Base-by-base conservation (phyloP, 2,797 vertebrate genomes). In the Loriculus beryllinus region DNA sequence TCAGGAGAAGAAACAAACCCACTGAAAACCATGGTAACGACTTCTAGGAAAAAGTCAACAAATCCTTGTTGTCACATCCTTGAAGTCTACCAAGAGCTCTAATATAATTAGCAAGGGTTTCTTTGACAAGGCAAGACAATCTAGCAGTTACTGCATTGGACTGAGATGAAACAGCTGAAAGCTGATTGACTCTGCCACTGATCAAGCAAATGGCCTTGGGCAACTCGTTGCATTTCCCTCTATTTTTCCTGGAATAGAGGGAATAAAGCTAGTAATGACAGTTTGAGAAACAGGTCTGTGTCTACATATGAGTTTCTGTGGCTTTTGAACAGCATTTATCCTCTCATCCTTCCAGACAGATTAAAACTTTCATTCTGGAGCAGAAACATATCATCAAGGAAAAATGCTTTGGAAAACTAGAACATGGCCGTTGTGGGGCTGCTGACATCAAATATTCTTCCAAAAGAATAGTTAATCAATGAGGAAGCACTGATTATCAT, bases 11-110 rank as follows among this genome's bases (percentile, higher is more conserved):
- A 80, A 91, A 74, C 48, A 77, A 91, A 83, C 56, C 45, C 51
- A 57, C 48, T 42, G 17, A 94, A 93, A 94, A 21, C 69, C 52
- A 85, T 52, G 37, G 82, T 71, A 96, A 94, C 62, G 56, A 74
- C 72, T 96, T 89, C 56, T 87, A 91, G 68, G 51, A 80, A 80
- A 88, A 19, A 87, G 39, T 91, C 72, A 95, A 95, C 82, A 94
- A 94, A 92, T 71, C 70, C 74, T 91, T 72, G 65, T 40, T 80
- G 62, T 92, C 88, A 82, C 90, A 82, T 31, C 52, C 69, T 31
- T 86, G 56, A 90, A 92, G 76, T 57, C 79, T 86, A 72, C 49
- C 82, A 95, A 86, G 47, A 90, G 28, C 74, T 62, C 59, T 70
- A 79, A 92, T 10, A 39, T 43, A 93, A 90, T 90, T 69, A 93